Conservation (phyloP, 2,113 vertebrate genomes). For the Genyomyrus donnyi region DNA sequence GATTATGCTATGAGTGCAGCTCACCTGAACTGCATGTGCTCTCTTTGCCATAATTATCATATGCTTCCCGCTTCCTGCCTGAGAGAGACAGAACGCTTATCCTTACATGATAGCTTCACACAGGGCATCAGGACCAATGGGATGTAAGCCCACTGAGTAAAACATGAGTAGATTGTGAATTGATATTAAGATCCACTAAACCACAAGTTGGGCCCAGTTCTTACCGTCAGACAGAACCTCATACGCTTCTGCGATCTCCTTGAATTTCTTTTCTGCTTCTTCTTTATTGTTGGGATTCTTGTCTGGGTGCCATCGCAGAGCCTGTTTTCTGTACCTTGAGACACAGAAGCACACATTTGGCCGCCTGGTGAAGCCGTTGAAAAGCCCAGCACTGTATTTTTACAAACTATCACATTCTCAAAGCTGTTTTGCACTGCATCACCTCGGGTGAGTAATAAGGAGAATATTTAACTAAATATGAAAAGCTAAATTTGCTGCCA, state of each 20-base stretch:
- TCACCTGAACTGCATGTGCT: constrained; percentile 59
- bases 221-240: constrained; percentile 96
- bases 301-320: constrained; percentile 92
- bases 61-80: constrained; percentile 66
- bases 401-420: not conserved
- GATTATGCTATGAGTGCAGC: not conserved
- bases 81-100: constrained; percentile 1
- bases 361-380: not conserved
- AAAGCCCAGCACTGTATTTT: not conserved
- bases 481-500: not conserved
- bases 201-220: constrained; percentile 17
- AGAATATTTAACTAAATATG: not conserved
- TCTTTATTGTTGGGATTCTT: constrained; percentile 98
- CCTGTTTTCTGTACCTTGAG: constrained; percentile 81
- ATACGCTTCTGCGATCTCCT: constrained; percentile 90
- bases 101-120: not conserved
- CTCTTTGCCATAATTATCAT: constrained; percentile 77
- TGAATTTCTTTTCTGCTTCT: constrained; percentile 85
- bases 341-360: not conserved
- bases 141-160: not conserved
- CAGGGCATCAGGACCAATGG: not conserved
- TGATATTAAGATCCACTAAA: not conserved
- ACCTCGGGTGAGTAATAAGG: not conserved
- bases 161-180: not conserved
- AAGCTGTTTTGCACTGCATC: not conserved